Conservation (phyloP, 2,888 invertebrate species). For the Ophonus ardosiacus region DNA sequence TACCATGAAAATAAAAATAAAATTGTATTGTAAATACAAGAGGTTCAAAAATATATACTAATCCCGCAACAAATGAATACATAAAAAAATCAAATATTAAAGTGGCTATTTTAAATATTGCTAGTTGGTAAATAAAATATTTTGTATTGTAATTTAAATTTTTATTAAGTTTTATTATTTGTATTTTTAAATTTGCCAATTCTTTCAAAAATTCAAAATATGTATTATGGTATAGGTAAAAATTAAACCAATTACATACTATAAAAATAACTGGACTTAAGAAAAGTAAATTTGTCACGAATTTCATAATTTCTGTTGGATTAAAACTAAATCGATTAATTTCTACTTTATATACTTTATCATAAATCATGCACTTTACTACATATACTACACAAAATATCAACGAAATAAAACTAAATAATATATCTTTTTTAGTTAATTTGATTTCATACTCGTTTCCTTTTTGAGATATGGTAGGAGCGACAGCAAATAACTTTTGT, state of each 20-base stretch:
- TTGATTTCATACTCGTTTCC: neutral
- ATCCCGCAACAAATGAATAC: no score
- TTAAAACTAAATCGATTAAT: neutral
- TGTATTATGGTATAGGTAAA: conserved; percentile 1
- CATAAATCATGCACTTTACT: neutral
- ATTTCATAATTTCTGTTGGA: neutral
- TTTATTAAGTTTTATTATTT: neutral
- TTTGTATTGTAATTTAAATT: neutral
- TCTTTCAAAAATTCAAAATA: neutral
- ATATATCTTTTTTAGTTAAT: neutral
- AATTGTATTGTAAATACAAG: neutral
- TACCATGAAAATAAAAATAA: neutral
- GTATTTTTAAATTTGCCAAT: neutral
- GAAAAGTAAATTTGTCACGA: neutral
- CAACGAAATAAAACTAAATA: neutral
- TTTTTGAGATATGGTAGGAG: neutral
- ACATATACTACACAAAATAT: neutral
- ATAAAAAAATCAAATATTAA: no score
- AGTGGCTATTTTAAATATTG: no score
- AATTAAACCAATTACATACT: neutral
- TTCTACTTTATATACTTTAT: neutral
- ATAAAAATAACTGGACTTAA: neutral
- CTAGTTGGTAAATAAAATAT: neutral
- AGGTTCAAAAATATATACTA: no score
- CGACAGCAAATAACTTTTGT: neutral